phyloP scores from a whole-genome alignment of 2,797 vertebrate species.

The Hippopotamyrus pictus region DNA sequence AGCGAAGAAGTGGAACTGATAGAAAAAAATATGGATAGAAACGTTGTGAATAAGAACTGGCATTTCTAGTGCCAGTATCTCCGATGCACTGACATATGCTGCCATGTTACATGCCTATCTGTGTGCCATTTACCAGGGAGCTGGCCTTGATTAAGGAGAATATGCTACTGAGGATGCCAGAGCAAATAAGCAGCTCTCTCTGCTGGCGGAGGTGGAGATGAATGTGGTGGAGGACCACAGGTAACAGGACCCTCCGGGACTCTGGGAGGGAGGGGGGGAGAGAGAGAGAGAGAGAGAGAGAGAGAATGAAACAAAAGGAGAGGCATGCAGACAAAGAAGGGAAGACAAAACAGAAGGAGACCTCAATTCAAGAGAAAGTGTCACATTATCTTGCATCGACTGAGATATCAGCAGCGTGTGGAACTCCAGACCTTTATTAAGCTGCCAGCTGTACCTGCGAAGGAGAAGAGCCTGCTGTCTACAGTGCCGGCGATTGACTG shows the following conservation, averaged over 20 bases:
- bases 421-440: neutral
- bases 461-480: conserved; percentile 93
- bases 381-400: neutral
- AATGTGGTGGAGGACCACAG: conserved; percentile 95
- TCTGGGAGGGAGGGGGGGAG: neutral
- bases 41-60: neutral
- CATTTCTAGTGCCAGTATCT: neutral
- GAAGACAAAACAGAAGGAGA: neutral
- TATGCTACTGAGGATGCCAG: conserved; percentile 95
- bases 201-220: conserved; percentile 96
- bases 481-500: conserved; percentile 95
- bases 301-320: neutral
- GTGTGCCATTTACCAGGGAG: conserved; percentile 69
- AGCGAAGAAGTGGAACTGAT: neutral
- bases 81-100: neutral
- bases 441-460: conserved; percentile 69
- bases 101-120: neutral
- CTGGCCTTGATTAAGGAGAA: conserved; percentile 96
- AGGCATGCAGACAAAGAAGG: neutral
- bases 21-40: neutral
- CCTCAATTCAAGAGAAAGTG: neutral
- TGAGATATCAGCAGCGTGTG: neutral
- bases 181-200: conserved; percentile 97
- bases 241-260: conserved; percentile 77
- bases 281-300: neutral